Evolutionary conservation across 2,113 vertebrate genomes (phyloP).

Genomic region (Nannospalax galili): DNA sequence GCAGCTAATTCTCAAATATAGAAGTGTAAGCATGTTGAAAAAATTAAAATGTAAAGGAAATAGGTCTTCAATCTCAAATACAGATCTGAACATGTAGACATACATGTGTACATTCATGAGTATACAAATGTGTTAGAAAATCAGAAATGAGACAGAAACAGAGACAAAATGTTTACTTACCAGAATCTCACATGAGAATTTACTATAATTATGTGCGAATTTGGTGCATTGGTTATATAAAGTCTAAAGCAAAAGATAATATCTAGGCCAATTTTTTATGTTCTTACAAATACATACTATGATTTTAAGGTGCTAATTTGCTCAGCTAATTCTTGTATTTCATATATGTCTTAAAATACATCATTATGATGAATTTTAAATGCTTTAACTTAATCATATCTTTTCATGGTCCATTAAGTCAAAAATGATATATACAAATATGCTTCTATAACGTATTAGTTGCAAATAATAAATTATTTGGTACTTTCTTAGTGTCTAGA

Average conservation of each 20-base stretch:
- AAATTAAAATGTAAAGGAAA: neutral
- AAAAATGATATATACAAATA: constrained; percentile 23
- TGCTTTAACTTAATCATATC: neutral
- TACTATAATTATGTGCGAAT: neutral
- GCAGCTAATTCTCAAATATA: neutral
- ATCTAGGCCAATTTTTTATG: neutral
- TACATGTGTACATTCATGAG: neutral
- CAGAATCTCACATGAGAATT: neutral
- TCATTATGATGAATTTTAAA: neutral
- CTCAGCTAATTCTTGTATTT: neutral
- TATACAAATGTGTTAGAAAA: neutral
- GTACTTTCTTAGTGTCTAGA: neutral
- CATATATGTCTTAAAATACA: neutral
- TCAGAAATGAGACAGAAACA: neutral
- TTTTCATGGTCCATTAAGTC: constrained; percentile 25
- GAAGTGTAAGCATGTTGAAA: neutral
- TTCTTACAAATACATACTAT: neutral
- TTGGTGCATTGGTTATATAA: neutral
- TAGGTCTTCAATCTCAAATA: neutral
- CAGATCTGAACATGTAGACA: neutral
- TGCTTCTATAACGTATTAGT: neutral
- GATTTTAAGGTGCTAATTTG: constrained; percentile 5
- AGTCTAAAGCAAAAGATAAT: neutral
- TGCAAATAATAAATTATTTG: constrained; percentile 2
- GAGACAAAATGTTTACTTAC: neutral